Conservation (phyloP, 2,888 invertebrate genomes). For the Zhuqinia jingwanae region DNA sequence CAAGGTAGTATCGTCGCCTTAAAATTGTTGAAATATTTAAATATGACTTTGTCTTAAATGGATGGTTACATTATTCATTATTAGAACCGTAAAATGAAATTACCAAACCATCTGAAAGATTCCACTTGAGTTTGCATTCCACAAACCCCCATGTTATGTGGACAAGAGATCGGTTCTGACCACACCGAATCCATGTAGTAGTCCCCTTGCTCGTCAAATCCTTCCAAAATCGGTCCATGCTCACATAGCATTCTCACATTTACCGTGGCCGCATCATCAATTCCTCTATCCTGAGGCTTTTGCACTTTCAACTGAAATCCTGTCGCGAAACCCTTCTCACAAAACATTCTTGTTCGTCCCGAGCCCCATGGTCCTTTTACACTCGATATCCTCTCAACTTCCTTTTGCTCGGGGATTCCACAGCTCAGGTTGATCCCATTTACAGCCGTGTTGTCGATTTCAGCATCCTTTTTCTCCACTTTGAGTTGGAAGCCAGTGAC, state of each 20-base stretch:
- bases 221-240: slow-evolving; percentile 9
- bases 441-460: slow-evolving; percentile 7
- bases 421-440: slow-evolving; percentile 19
- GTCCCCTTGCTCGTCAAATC: slow-evolving; percentile 15
- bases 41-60: too few relatives aligned
- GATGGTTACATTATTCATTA: too few relatives aligned
- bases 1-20: slow-evolving; percentile 5
- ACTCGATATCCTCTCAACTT: background rate
- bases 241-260: slow-evolving; percentile 41
- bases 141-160: slow-evolving; percentile 7
- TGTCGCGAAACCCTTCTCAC: slow-evolving; percentile 1
- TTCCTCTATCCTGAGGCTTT: slow-evolving; percentile 10
- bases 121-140: slow-evolving; percentile 32
- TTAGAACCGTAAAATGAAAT: background rate
- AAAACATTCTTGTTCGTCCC: background rate
- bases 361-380: slow-evolving; percentile 5
- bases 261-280: slow-evolving; percentile 44
- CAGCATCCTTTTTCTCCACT: background rate
- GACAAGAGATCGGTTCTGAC: background rate
- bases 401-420: slow-evolving; percentile 15
- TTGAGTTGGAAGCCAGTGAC: slow-evolving; percentile 26
- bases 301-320: slow-evolving; percentile 59
- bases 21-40: too few relatives aligned
- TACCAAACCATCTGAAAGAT: slow-evolving; percentile 9
- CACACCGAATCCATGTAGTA: slow-evolving; percentile 5